phyloP scores from a whole-genome alignment of 2,797 vertebrate genomes.

The Ciconia nigra region DNA sequence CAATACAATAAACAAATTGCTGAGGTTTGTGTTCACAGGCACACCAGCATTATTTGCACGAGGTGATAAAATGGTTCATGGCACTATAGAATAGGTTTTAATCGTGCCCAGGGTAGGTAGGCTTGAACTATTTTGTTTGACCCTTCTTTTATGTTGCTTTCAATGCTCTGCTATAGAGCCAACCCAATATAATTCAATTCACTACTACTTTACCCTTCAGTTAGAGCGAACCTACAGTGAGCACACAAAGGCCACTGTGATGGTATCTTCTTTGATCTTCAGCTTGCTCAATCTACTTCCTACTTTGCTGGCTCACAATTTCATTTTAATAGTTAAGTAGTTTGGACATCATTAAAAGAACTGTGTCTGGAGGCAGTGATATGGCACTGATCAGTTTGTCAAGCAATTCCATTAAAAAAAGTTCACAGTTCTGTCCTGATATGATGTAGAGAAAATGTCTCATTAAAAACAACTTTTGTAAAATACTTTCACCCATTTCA shows the following conservation, averaged over 20 bases:
- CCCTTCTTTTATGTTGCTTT: slow-evolving; percentile 34
- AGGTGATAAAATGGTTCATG: not conserved
- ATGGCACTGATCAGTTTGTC: slow-evolving; percentile 65
- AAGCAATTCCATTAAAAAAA: slow-evolving; percentile 64
- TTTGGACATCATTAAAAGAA: slow-evolving; percentile 73
- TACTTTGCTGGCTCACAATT: slow-evolving; percentile 61
- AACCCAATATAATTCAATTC: slow-evolving; percentile 43
- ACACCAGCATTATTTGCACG: not conserved
- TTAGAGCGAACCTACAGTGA: slow-evolving; percentile 55
- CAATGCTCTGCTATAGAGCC: not conserved
- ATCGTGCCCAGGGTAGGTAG: not conserved
- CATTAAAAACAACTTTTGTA: slow-evolving; percentile 70
- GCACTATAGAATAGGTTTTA: not conserved
- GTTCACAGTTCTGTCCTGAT: slow-evolving; percentile 66
- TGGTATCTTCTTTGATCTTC: slow-evolving; percentile 62
- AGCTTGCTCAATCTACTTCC: slow-evolving; percentile 61
- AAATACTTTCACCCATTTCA: slow-evolving; percentile 65
- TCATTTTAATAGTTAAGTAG: slow-evolving; percentile 73
- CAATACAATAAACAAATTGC: not conserved
- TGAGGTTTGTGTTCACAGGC: not conserved
- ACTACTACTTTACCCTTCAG: slow-evolving; percentile 42
- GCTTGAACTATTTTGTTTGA: not conserved
- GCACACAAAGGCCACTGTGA: slow-evolving; percentile 44
- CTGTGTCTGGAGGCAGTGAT: slow-evolving; percentile 66
- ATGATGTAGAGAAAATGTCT: slow-evolving; percentile 63